Evolutionary conservation across 2,113 vertebrate species (phyloP), one percentile per base, ranked within the genome.

Genomic region (Noctilio leporinus): DNA sequence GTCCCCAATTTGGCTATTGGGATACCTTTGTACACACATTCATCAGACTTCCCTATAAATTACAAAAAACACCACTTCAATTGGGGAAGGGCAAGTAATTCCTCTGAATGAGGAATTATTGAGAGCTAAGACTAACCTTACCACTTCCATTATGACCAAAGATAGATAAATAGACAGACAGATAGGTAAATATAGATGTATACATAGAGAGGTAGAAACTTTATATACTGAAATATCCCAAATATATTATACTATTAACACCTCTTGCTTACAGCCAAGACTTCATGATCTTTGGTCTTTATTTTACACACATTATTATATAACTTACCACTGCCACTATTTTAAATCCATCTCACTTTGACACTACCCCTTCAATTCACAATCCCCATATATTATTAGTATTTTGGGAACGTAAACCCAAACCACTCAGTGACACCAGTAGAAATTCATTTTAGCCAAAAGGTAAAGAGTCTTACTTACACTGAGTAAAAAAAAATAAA

Each of bases 351-450:
- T 64, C 28, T 77, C 40, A 47, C 22, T 72, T 89, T 70, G 28
- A 55, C 24, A 35, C 6, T 5, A 5, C 19, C 24, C 30, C 15
- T n/a, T 40, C 40, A 30, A 43, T 55, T 30, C 17, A 43, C 40
- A 57, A 33, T 10, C 38, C 57, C 38, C 45, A 62, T 40, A n/a
- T 55, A 53, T 10, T 65, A 51, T 1, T 75, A 26, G 65, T 33
- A 85, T 55, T 57, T 93, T 67, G 86, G 35, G n/a, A 94, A 92
- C 55, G 57, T 22, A n/a, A n/a, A 28, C 30, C 73, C 93, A 95
- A 92, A 78, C 35, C 76, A 87, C 26, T 78, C 35, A 59, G 33
- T 59, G 59, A 82, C 30, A 77, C 85, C 1, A 40, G 22, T 3
- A 93, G 49, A 67, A 86, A 53, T 53, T 26, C 51, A 55, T 86